Conservation (phyloP, 1,140 invertebrate species). For the Araneus ventricosus region DNA sequence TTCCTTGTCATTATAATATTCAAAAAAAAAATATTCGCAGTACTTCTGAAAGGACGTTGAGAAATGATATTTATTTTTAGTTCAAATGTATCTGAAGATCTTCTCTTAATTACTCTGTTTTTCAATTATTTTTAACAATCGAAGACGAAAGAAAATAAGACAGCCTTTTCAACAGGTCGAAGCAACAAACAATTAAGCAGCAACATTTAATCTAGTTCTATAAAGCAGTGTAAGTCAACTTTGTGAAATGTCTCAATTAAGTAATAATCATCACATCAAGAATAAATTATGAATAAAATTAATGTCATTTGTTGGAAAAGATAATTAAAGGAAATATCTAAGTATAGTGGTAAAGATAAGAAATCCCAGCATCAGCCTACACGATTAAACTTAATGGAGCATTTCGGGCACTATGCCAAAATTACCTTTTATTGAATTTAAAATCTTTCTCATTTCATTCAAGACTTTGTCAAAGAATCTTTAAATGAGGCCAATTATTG, state of each 20-base stretch:
- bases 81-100: too few relatives aligned
- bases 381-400: constrained; percentile 25
- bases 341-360: background rate
- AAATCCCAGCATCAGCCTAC: background rate
- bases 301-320: constrained; percentile 26
- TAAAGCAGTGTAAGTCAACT: background rate
- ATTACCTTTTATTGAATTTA: constrained; percentile 27
- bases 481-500: constrained; percentile 14
- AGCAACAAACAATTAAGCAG: background rate
- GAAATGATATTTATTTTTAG: too few relatives aligned
- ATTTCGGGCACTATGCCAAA: constrained; percentile 28
- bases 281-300: constrained; percentile 3
- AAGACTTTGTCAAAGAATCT: constrained; percentile 26
- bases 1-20: too few relatives aligned
- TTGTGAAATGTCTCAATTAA: background rate
- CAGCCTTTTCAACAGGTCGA: background rate
- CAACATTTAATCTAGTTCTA: background rate
- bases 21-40: too few relatives aligned
- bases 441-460: constrained; percentile 25
- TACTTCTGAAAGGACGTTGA: too few relatives aligned
- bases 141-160: too few relatives aligned
- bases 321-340: background rate
- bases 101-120: too few relatives aligned
- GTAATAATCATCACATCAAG: background rate
- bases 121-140: too few relatives aligned